These are phyloP conservation scores for Lasioglossum calceatum DNA, from an alignment of 2,888 invertebrate species.

Conservation along the genomic window DNA sequence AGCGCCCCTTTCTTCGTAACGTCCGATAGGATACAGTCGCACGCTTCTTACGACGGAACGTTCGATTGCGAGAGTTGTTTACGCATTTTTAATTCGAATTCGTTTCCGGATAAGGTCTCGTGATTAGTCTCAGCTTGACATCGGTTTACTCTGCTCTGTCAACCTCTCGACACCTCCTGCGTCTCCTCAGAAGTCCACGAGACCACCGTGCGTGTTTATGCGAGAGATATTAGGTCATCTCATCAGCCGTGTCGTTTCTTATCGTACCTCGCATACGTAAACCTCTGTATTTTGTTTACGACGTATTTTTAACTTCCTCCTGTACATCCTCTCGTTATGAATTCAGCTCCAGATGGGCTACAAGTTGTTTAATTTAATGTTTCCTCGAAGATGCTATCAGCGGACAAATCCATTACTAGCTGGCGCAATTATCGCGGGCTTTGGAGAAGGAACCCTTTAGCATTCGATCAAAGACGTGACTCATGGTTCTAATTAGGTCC, in stretches of 20 bases:
- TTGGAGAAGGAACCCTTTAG: neutral
- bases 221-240: neutral
- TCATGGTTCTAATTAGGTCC: constrained; percentile 21
- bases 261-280: neutral
- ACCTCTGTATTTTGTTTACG: neutral
- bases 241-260: neutral
- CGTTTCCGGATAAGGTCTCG: neutral
- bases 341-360: neutral
- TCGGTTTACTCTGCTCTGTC: constrained; percentile 19
- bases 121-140: constrained; percentile 25
- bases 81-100: neutral
- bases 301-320: neutral
- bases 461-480: neutral
- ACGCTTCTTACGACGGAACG: neutral
- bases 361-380: neutral
- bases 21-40: neutral
- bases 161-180: neutral
- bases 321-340: neutral
- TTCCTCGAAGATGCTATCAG: neutral
- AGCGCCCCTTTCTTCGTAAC: constrained; percentile 37
- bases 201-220: neutral
- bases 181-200: neutral
- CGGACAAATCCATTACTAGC: neutral
- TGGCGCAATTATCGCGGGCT: neutral
- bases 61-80: neutral